These are phyloP conservation scores for Acrobasis consociella DNA, from an alignment of 2,888 invertebrate genomes.

Conservation along the genomic window DNA sequence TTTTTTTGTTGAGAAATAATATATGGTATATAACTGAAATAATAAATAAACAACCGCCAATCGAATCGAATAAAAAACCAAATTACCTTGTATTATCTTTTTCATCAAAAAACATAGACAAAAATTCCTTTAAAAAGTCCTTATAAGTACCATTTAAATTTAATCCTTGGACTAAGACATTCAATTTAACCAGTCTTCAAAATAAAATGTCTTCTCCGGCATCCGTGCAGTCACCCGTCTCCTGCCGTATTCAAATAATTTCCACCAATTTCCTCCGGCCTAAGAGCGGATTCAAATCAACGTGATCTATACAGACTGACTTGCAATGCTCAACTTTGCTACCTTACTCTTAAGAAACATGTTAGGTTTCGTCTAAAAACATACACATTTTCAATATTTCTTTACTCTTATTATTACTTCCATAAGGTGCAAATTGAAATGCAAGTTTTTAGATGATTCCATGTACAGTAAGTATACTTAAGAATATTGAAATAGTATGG, in stretches of 20 bases:
- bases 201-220: background rate
- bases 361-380: background rate
- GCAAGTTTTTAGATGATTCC: background rate
- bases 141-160: no score
- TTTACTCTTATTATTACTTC: background rate
- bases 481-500: constrained; percentile 8
- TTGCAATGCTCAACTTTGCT: constrained; percentile 2
- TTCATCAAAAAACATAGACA: no score
- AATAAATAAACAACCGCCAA: no score
- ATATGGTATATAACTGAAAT: no score
- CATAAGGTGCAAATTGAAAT: background rate
- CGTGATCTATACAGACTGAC: background rate
- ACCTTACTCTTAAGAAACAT: background rate
- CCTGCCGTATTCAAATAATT: constrained; percentile 6
- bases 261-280: constrained; percentile 8
- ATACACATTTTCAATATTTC: background rate
- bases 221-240: background rate
- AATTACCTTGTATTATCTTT: no score
- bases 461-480: no score
- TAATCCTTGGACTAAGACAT: no score
- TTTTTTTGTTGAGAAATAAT: no score
- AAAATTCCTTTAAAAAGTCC: no score
- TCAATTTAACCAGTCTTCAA: background rate
- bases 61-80: no score
- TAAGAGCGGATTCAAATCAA: constrained; percentile 1